phyloP scores from a whole-genome alignment of 2,797 vertebrate species.

The Mus caroli region DNA sequence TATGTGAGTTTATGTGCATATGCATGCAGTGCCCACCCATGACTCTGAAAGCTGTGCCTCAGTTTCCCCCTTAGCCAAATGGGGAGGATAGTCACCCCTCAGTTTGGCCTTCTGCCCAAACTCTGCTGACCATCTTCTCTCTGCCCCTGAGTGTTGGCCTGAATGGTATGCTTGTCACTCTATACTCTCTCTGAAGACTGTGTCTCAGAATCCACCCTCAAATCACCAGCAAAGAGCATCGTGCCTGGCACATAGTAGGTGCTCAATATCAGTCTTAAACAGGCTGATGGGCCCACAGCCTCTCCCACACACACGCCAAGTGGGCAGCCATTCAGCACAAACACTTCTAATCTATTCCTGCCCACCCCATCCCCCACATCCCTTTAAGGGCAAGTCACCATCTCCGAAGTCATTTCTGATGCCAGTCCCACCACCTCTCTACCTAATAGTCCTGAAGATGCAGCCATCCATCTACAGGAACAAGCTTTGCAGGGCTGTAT shows the following conservation, averaged over 20 bases:
- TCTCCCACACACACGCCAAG: background rate
- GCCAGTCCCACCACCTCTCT: background rate
- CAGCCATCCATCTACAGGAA: background rate
- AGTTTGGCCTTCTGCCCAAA: background rate
- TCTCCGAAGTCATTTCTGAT: background rate
- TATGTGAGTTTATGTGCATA: background rate
- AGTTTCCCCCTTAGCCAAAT: background rate
- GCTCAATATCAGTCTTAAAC: background rate
- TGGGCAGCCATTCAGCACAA: fast-evolving
- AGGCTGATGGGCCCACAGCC: background rate
- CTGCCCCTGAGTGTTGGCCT: background rate
- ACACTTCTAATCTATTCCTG: background rate
- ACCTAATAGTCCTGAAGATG: background rate
- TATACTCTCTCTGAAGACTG: background rate
- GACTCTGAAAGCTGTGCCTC: background rate
- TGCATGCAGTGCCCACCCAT: background rate
- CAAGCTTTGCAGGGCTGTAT: background rate
- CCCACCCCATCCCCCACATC: background rate
- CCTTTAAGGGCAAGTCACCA: background rate
- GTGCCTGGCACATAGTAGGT: background rate
- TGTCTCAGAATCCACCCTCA: background rate
- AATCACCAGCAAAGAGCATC: background rate
- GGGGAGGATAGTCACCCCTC: too few relatives aligned
- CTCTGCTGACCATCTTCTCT: background rate
- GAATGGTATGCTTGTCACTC: background rate